phyloP scores from a whole-genome alignment of 1,140 invertebrate genomes.

The Drosophila neocordata region DNA sequence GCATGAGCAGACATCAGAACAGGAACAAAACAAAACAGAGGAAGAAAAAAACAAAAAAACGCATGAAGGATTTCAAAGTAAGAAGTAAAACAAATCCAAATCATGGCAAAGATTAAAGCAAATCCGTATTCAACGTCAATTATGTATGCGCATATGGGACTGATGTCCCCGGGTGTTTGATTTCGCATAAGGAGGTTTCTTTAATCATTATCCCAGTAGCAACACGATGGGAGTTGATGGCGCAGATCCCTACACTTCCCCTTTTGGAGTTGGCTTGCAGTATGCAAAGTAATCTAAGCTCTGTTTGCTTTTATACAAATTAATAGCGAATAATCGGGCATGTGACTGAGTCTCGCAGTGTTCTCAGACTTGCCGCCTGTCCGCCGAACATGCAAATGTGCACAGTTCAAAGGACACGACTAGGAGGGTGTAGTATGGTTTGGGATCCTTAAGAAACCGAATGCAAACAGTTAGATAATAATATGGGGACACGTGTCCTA shows the following conservation, averaged over 20 bases:
- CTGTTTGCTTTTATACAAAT: constrained; percentile 60
- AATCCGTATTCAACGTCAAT: constrained; percentile 56
- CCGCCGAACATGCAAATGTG: constrained; percentile 21
- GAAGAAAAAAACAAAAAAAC: constrained; percentile 16
- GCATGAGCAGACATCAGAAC: constrained; percentile 37
- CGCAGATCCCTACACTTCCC: constrained; percentile 1
- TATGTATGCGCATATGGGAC: constrained; percentile 54
- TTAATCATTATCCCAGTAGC: constrained; percentile 45
- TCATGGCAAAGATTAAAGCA: constrained; percentile 59
- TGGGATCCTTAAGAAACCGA: constrained; percentile 21
- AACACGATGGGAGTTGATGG: background rate
- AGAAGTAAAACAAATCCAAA: constrained; percentile 54
- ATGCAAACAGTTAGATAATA: constrained; percentile 19
- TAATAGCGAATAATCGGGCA: constrained; percentile 54
- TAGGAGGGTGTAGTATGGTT: background rate
- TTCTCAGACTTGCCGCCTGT: constrained; percentile 29
- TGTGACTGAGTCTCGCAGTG: constrained; percentile 12
- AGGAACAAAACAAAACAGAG: constrained; percentile 17
- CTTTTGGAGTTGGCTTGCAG: constrained; percentile 28
- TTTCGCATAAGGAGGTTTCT: constrained; percentile 47
- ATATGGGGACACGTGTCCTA: constrained; percentile 29
- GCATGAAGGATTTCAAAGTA: constrained; percentile 20
- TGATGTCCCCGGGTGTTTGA: constrained; percentile 53
- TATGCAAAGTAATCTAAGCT: constrained; percentile 42
- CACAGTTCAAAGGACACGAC: constrained; percentile 33